phyloP scores from a whole-genome alignment of 2,113 vertebrate genomes.

The Alligator mississippiensis region DNA sequence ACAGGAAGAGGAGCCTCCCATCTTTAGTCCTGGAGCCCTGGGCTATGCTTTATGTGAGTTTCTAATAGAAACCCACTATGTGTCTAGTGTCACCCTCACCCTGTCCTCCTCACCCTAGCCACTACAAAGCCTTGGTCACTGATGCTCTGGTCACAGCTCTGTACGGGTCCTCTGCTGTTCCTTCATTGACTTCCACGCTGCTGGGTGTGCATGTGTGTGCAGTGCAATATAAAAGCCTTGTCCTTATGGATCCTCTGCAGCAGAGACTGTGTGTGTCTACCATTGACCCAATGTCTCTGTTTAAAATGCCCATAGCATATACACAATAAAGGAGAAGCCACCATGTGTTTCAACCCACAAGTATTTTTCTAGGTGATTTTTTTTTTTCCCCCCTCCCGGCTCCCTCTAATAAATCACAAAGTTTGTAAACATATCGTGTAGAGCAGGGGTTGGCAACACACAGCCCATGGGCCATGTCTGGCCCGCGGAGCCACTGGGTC shows the following conservation, averaged over 20 bases:
- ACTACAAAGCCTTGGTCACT: not conserved
- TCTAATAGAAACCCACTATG: not conserved
- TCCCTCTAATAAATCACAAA: not conserved
- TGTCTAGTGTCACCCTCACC: no score
- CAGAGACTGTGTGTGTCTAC: not conserved
- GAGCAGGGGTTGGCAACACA: no score
- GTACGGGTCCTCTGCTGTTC: no score
- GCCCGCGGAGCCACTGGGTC: no score
- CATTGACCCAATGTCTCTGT: not conserved
- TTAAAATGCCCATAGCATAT: not conserved
- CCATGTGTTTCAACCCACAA: not conserved
- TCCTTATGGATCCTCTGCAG: not conserved
- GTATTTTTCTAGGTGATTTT: not conserved
- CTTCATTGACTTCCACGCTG: no score
- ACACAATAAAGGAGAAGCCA: not conserved
- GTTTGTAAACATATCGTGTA: not conserved
- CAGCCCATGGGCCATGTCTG: no score
- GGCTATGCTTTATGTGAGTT: not conserved
- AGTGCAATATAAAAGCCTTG: constrained; percentile 31
- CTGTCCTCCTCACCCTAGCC: not conserved
- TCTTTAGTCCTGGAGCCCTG: not conserved
- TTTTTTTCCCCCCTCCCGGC: not conserved
- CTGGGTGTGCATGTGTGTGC: not conserved
- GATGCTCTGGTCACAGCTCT: no score
- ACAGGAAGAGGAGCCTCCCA: not conserved